A percentile compares a stretch with the other conserved stretches of the same genome.
phyloP scores from a whole-genome alignment of 2,113 vertebrate species.

The Crotalus viridis region DNA sequence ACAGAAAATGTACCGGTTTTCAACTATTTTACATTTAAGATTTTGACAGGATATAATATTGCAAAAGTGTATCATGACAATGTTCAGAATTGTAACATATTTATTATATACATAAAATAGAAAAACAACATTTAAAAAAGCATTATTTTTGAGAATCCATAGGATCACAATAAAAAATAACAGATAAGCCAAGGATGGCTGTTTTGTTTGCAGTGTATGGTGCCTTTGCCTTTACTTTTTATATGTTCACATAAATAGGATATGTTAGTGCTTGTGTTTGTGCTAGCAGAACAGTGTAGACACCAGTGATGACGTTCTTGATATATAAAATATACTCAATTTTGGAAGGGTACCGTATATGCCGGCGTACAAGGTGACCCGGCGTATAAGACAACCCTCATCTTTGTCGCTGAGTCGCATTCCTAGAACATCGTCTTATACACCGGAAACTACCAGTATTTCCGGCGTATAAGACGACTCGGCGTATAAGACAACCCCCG shows the following conservation, averaged over 20 bases:
- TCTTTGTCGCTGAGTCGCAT: too few relatives aligned
- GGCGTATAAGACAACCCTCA: too few relatives aligned
- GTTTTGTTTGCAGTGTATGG: conserved; percentile 45
- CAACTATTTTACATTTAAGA: background rate
- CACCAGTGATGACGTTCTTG: conserved; percentile 60
- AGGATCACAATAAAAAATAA: conserved; percentile 71
- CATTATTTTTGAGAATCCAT: conserved; percentile 69
- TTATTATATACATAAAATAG: conserved; percentile 76
- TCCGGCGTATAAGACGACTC: too few relatives aligned
- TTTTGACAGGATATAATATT: background rate
- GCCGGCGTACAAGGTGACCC: too few relatives aligned
- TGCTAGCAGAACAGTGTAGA: conserved; percentile 54
- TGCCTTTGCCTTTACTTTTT: conserved; percentile 46
- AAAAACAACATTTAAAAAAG: conserved; percentile 74
- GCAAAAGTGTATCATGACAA: conserved; percentile 5
- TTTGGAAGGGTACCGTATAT: conserved; percentile 26
- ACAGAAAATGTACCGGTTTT: background rate
- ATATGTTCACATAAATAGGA: conserved; percentile 54
- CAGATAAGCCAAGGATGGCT: conserved; percentile 38
- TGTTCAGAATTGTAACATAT: conserved; percentile 63
- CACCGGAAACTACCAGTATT: too few relatives aligned
- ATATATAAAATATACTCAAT: conserved; percentile 59
- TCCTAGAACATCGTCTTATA: too few relatives aligned
- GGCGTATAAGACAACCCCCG: too few relatives aligned
- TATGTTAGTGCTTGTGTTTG: conserved; percentile 46